A percentile compares a stretch with the other conserved stretches of the same genome.
Conservation (phyloP, 2,113 vertebrate species). For the Probosciger aterrimus region DNA sequence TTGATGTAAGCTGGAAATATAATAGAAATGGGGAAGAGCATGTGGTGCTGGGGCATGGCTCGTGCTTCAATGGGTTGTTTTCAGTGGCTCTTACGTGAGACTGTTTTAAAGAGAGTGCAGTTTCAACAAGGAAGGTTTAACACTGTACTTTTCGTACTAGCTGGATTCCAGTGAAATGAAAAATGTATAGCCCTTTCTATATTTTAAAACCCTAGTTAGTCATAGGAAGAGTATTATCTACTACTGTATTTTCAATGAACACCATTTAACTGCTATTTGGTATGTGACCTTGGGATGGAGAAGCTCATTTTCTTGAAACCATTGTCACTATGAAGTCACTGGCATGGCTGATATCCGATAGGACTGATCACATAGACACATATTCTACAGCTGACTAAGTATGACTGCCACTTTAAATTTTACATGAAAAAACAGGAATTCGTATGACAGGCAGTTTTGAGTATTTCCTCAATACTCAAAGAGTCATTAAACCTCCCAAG, state of each 20-base stretch:
- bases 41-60: not conserved
- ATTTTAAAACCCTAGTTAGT: not conserved
- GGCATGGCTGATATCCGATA: not conserved
- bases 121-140: not conserved
- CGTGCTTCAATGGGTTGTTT: not conserved
- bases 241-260: not conserved
- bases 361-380: accelerated
- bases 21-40: not conserved
- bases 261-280: not conserved
- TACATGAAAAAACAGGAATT: not conserved
- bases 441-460: not conserved
- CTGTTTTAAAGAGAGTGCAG: not conserved
- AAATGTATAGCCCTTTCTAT: not conserved
- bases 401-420: not conserved
- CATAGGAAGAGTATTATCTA: not conserved
- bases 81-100: not conserved
- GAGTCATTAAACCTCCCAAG: not conserved
- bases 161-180: not conserved
- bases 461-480: not conserved
- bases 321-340: not conserved
- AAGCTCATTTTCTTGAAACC: not conserved
- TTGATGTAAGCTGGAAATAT: not conserved
- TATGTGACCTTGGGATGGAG: not conserved
- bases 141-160: not conserved
- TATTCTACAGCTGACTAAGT: not conserved